Evolutionary conservation across 2,888 invertebrate species (phyloP), one percentile per base, ranked within the genome.

Genomic region (Ormyrus rosae): DNA sequence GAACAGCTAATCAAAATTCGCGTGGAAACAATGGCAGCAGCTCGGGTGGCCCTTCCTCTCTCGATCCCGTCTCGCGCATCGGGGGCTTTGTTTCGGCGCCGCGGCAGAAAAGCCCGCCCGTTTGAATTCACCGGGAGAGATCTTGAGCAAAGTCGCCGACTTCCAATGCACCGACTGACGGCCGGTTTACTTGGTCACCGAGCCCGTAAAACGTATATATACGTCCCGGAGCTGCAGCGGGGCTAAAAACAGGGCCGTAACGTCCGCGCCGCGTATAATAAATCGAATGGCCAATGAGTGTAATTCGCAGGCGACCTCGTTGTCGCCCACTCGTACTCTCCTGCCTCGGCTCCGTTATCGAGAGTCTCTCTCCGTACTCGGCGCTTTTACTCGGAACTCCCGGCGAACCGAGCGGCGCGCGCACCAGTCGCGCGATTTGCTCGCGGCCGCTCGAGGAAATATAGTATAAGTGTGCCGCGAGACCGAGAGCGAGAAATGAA

Each of bases 61-160:
- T 34, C 34, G 34, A 34, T 60, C 48, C 50, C 58, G 11, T 67
- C 55, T 74, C 58, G 58, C 50, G 46, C 72, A 34, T 4, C 34
- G 34, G 34, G 7, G 8, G 19, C 46, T 76, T 61, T 69, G 60
- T 63, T 55, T 48, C 34, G 63, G n/a, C 9, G 10, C 48, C 6
- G 34, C 4, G 3, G n/a, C 1, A 10, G 46, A 73, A 48, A 64
- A 73, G 64, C 60, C 60, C 34, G 34, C 64, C n/a, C 50, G 67
- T 72, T 72, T 78, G 78, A 67, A 72, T 72, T 73, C 34, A 56
- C n/a, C 55, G 67, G 67, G 67, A 68, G 78, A 67, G 68, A 67
- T 78, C 34, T 56, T 10, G 10, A n/a, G 68, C 53, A 76, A 76
- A 76, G 56, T 77, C 77, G 64, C 55, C 19, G 70, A 78, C 78